Percentiles rank a stretch among this genome's conserved stretches.
phyloP scores from a whole-genome alignment of 2,113 vertebrate species.

The Tragelaphus scriptus region DNA sequence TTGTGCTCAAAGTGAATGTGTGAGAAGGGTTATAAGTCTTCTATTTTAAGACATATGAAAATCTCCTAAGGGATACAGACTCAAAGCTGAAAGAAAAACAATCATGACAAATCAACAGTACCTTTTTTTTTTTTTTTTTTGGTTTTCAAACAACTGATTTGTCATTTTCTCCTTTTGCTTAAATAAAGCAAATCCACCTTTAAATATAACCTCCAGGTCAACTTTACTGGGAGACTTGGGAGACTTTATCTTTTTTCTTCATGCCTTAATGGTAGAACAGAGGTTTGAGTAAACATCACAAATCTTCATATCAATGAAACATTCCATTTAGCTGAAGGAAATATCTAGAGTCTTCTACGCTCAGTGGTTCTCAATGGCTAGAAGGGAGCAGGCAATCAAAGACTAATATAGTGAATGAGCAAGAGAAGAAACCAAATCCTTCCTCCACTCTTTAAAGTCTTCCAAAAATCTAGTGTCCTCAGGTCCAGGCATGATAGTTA shows the following conservation, averaged over 20 bases:
- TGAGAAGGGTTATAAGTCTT: constrained; percentile 44
- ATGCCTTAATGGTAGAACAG: constrained; percentile 20
- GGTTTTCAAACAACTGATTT: constrained; percentile 25
- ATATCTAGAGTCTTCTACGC: neutral
- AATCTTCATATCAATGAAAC: constrained; percentile 9
- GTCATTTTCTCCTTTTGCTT: constrained; percentile 49
- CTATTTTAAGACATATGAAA: constrained; percentile 53
- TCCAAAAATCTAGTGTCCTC: neutral
- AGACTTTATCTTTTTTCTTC: constrained; percentile 45
- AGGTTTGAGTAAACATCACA: constrained; percentile 60
- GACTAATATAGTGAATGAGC: neutral
- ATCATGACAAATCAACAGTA: neutral
- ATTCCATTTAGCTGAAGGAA: neutral
- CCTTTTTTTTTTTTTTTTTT: neutral
- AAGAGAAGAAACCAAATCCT: neutral
- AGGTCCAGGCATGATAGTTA: neutral
- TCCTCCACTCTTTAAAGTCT: neutral
- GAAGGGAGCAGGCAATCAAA: neutral
- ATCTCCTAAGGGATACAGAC: constrained; percentile 44
- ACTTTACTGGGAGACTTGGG: constrained; percentile 46
- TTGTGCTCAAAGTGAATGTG: neutral
- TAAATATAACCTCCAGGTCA: constrained; percentile 60
- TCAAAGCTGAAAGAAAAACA: constrained; percentile 26
- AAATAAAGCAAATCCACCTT: constrained; percentile 50
- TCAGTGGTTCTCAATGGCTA: neutral